These are phyloP conservation scores for Elegia similella DNA, from an alignment of 2,888 invertebrate species.

Conservation along the genomic window DNA sequence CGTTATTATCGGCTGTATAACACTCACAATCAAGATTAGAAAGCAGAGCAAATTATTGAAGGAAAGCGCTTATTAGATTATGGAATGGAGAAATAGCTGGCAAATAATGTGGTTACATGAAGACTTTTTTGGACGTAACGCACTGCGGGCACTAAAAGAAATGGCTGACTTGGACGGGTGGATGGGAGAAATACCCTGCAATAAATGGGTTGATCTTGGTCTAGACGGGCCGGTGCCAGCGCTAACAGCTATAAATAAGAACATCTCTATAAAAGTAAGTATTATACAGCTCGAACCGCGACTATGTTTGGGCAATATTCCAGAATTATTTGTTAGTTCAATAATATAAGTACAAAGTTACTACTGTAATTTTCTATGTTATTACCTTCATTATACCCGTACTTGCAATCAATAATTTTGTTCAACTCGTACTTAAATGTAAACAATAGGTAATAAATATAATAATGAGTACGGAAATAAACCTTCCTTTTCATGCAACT, in stretches of 20 bases:
- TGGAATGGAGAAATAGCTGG: constrained; percentile 23
- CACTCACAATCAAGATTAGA: constrained; percentile 33
- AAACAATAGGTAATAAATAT: background rate
- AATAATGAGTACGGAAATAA: too few relatives aligned
- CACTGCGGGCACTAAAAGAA: background rate
- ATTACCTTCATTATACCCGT: background rate
- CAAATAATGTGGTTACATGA: constrained; percentile 25
- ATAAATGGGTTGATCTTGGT: constrained; percentile 54
- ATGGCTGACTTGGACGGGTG: constrained; percentile 29
- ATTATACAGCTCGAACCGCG: constrained; percentile 35
- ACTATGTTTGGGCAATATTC: constrained; percentile 42
- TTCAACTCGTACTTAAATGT: background rate
- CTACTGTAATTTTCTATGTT: background rate
- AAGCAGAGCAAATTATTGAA: constrained; percentile 36
- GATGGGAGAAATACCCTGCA: constrained; percentile 41
- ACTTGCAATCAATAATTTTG: background rate
- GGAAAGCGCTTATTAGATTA: constrained; percentile 32
- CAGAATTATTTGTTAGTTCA: constrained; percentile 21
- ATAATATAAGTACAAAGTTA: background rate
- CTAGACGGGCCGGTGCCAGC: constrained; percentile 63
- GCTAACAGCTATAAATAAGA: constrained; percentile 49
- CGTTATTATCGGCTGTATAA: constrained; percentile 34
- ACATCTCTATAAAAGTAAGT: constrained; percentile 39
- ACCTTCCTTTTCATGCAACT: too few relatives aligned
- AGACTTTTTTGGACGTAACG: constrained; percentile 17